Percentiles rank a stretch among this genome's conserved stretches.
Conservation (phyloP, 2,888 invertebrate genomes). For the Chrysomela aeneicollis region DNA sequence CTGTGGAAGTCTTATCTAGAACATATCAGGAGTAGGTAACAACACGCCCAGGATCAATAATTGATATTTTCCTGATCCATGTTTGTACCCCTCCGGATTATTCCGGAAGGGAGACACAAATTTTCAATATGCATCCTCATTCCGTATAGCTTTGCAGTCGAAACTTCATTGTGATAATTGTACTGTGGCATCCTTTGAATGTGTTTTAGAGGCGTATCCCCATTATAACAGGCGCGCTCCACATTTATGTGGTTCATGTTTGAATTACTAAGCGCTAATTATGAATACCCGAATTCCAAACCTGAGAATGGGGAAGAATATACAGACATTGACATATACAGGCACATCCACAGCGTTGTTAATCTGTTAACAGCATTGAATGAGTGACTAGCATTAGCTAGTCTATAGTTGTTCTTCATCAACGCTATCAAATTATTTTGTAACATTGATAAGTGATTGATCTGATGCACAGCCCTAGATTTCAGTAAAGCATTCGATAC, state of each 20-base stretch:
- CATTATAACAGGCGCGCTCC: conserved; percentile 27
- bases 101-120: conserved; percentile 23
- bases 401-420: too few relatives aligned
- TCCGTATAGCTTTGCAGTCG: conserved; percentile 27
- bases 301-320: not conserved
- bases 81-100: conserved; percentile 11
- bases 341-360: too few relatives aligned
- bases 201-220: conserved; percentile 20
- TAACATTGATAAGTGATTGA: too few relatives aligned
- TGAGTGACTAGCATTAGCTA: too few relatives aligned
- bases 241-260: conserved; percentile 21
- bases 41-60: too few relatives aligned
- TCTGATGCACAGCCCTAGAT: too few relatives aligned
- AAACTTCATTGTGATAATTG: conserved; percentile 26
- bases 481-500: too few relatives aligned
- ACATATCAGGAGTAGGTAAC: too few relatives aligned
- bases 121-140: conserved; percentile 28
- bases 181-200: conserved; percentile 24
- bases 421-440: too few relatives aligned
- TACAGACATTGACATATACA: not conserved
- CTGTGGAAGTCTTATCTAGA: not conserved
- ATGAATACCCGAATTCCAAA: not conserved
- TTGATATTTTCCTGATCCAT: conserved; percentile 15
- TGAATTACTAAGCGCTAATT: conserved; percentile 2
- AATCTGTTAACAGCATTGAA: too few relatives aligned